Base-by-base conservation (phyloP, 2,113 vertebrate species). In the Suricata suricatta region DNA sequence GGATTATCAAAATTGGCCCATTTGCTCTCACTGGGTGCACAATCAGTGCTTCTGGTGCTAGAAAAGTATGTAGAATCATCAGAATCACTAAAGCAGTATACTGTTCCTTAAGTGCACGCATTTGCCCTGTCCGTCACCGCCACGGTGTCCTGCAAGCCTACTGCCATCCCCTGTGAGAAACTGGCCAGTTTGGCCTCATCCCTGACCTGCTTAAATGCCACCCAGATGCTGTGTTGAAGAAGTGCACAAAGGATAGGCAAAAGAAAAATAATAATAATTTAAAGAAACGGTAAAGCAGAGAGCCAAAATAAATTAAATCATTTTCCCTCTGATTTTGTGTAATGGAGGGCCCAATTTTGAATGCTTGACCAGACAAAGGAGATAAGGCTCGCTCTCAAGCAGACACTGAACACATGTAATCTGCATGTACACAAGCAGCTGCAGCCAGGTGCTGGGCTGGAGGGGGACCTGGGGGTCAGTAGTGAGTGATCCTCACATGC, bases 41-140 rank as follows among this genome's bases (percentile, higher is more conserved):
- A 83, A 0, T 50, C 27, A 11, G 63, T 19, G 27, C 72, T 74
- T 47, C 64, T 35, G 27, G 33, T 52, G 0, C 35, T 82, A 90
- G 79, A 33, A 77, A 83, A 54, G 14, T 29, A 12, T 4, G 72
- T 11, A 35, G 11, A 88, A 33, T n/a, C 66, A 13, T 83, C 68
- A 50, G 35, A 35, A 47, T 72, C 52, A 19, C 64, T 15, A 33
- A 64, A 35, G 52, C 29, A 21, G 1, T 4, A 3, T 0, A 19
- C 17, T 2, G 2, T 19, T 11, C 9, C 27, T 17, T 64, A 23
- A 9, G 31, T 2, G 2, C 13, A 3, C 1, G 31, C 3, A 1
- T 29, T 79, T 38, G 3, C 35, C 52, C 77, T 29, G 8, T 16
- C 35, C 19, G 63, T 19, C 69, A 63, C 4, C 0, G 9, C 64